These are phyloP conservation scores for Pollicipes pollicipes DNA, from an alignment of 1,140 invertebrate genomes.

Conservation along the genomic window DNA sequence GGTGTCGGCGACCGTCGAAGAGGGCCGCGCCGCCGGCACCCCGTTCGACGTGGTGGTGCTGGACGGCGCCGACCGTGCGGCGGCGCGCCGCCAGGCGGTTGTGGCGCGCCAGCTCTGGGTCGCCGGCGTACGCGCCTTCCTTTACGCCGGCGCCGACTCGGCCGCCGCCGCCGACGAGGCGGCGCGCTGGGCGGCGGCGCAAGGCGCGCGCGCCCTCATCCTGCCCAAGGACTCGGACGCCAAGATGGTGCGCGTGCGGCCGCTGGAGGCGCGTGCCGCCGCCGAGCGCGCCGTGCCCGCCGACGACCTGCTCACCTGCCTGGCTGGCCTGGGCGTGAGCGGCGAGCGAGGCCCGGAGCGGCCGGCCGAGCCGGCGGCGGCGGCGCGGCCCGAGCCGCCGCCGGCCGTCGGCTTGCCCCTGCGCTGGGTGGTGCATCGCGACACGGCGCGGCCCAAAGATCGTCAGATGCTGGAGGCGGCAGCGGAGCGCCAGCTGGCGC, in stretches of 20 bases:
- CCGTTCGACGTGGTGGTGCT: conserved; percentile 3
- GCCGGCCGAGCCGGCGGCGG: not conserved
- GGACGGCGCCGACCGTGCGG: not conserved
- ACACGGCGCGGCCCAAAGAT: not conserved
- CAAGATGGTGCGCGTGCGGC: conserved; percentile 3
- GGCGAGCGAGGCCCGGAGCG: too few relatives aligned
- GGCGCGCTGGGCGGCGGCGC: not conserved
- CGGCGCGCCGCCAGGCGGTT: not conserved
- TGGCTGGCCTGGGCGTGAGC: not conserved
- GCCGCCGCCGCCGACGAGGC: not conserved
- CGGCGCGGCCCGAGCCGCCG: too few relatives aligned
- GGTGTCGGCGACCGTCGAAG: not conserved
- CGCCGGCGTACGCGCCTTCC: not conserved
- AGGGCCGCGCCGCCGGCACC: not conserved
- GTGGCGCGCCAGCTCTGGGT: not conserved
- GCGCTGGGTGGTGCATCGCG: not conserved
- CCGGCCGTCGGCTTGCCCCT: not conserved
- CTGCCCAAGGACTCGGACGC: conserved; percentile 1
- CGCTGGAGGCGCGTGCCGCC: not conserved
- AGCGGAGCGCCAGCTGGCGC: conserved; percentile 39
- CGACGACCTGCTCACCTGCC: not conserved
- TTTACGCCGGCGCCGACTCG: not conserved
- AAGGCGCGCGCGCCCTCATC: not conserved
- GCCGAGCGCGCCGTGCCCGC: not conserved
- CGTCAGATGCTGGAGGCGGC: not conserved